Base-by-base conservation (phyloP, 1,140 invertebrate genomes). In the Orchesella cincta region DNA sequence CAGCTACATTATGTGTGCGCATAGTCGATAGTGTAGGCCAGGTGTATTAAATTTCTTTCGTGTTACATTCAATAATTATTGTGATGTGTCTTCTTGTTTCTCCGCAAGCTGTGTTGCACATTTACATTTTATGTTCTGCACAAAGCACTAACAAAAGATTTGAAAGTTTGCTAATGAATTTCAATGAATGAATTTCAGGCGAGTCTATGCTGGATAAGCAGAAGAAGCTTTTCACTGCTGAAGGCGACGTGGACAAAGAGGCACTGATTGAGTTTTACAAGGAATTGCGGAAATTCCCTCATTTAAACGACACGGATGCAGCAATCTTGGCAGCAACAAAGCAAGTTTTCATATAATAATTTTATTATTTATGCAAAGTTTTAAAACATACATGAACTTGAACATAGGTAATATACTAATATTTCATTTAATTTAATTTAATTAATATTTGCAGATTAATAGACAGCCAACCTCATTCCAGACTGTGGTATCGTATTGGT, bases 401-500 rank as follows among this genome's bases (percentile, higher is more conserved):
- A n/a, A n/a, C n/a, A n/a, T n/a, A n/a, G n/a, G n/a, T n/a, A n/a
- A n/a, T n/a, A n/a, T n/a, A 72, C n/a, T 72, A 36, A 57, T 23
- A 12, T 46, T 8, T 67, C 31, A 67, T 29, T 33, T 1, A 36
- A 2, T 72, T 72, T 71, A n/a, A n/a, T 12, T 34, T 8, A 12
- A 20, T 28, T 46, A 72, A 1, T 34, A 29, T 34, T 28, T 20
- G 29, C 39, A 86, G 88, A 77, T 80, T 90, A 26, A 85, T 88
- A 23, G 86, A 90, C 79, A 84, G 87, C 29, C 85, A 87, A 78
- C 84, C 85, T 0, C 89, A 90, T 77, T 86, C 85, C 26, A 84
- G 88, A 16, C 86, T 88, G 77, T 90, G 89, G 89, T 91, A 91
- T 83, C 84, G 89, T 12, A 89, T 90, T 73, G 89, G 89, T 52